These are phyloP conservation scores for Byasa hedistus DNA, from an alignment of 2,888 invertebrate species.

Conservation along the genomic window DNA sequence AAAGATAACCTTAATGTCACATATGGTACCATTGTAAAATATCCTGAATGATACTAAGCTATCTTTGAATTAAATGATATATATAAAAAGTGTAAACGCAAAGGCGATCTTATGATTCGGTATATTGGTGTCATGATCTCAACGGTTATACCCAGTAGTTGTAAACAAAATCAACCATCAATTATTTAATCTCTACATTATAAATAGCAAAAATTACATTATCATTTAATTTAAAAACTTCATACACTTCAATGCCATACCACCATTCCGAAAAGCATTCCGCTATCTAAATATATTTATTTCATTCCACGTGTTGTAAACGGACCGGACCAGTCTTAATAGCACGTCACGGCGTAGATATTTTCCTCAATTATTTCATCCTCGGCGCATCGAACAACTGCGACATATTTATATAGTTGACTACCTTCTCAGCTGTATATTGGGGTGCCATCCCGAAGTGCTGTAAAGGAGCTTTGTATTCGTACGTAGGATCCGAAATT, in stretches of 20 bases:
- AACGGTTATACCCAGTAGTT: neutral
- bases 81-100: no score
- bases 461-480: slow-evolving; percentile 54
- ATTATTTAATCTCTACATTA: neutral
- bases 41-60: no score
- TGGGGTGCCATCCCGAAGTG: slow-evolving; percentile 48
- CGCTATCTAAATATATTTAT: slow-evolving; percentile 5
- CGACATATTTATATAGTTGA: slow-evolving; percentile 39
- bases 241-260: neutral
- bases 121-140: neutral
- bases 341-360: slow-evolving; percentile 3
- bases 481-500: slow-evolving; percentile 44
- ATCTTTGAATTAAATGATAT: no score
- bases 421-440: slow-evolving; percentile 50
- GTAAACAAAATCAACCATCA: neutral
- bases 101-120: no score
- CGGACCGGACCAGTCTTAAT: slow-evolving; percentile 13
- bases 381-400: neutral
- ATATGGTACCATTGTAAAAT: no score
- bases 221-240: neutral
- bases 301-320: slow-evolving; percentile 8
- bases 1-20: no score
- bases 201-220: neutral
- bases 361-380: slow-evolving; percentile 19
- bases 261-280: neutral